Conservation (phyloP, 2,113 vertebrate genomes). For the Oncorhynchus nerka region DNA sequence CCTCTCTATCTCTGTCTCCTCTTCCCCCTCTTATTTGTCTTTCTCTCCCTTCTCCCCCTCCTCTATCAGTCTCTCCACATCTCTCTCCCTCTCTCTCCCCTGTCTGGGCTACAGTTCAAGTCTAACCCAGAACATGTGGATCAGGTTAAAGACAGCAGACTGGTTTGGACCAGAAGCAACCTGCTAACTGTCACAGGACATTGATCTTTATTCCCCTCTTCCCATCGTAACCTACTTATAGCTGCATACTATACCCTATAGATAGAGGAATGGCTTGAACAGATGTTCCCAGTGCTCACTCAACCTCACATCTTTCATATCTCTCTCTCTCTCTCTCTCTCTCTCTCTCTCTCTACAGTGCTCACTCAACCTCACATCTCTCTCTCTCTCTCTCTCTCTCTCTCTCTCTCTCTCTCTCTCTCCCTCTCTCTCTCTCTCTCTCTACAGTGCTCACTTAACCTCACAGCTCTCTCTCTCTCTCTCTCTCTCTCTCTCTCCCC, state of each 20-base stretch:
- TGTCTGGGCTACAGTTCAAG: neutral
- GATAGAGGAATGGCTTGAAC: constrained; percentile 70
- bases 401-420: neutral
- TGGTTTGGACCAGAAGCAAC: constrained; percentile 65
- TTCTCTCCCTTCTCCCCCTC: neutral
- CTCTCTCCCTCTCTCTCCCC: neutral
- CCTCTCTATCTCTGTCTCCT: too few relatives aligned
- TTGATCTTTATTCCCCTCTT: constrained; percentile 76
- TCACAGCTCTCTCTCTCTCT: neutral
- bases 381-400: neutral
- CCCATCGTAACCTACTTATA: constrained; percentile 35
- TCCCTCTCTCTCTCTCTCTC: too few relatives aligned
- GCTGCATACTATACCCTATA: constrained; percentile 38
- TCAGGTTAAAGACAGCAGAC: constrained; percentile 64
- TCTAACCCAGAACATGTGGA: constrained; percentile 62
- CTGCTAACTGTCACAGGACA: constrained; percentile 71
- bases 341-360: too few relatives aligned
- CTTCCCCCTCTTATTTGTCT: neutral
- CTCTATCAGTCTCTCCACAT: neutral
- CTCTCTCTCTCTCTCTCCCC: constrained; percentile 4
- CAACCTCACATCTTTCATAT: constrained; percentile 8
- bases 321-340: neutral
- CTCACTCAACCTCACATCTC: neutral
- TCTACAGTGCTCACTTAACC: too few relatives aligned
- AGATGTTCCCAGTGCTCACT: constrained; percentile 63